These are phyloP conservation scores for Enteromius fasciolatus DNA, from an alignment of 2,797 vertebrate species.

Conservation along the genomic window DNA sequence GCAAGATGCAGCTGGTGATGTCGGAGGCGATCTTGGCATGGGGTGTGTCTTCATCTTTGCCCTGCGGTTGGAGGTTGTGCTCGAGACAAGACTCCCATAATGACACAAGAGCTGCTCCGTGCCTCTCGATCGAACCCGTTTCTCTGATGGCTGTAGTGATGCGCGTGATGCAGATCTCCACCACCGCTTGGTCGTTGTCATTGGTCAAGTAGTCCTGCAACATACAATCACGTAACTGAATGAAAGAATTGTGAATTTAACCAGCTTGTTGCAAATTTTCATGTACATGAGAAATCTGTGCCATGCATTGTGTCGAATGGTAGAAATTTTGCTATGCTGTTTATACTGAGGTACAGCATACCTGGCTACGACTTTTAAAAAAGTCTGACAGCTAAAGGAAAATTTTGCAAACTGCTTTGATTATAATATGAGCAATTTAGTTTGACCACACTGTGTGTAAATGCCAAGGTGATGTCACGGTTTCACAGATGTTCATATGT, in stretches of 20 bases:
- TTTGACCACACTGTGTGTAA: neutral
- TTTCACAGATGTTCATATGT: too few relatives aligned
- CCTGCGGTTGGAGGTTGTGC: constrained; percentile 84
- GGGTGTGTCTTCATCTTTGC: constrained; percentile 88
- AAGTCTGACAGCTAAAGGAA: neutral
- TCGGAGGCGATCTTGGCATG: constrained; percentile 96
- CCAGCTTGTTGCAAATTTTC: neutral
- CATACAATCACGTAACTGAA: constrained; percentile 29
- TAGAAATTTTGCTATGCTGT: neutral
- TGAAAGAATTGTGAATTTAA: neutral
- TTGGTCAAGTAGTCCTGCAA: constrained; percentile 92
- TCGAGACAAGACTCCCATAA: constrained; percentile 96
- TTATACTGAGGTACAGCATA: neutral
- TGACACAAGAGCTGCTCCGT: constrained; percentile 85
- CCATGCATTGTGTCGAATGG: neutral
- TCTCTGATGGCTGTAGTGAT: constrained; percentile 93
- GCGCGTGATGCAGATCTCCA: constrained; percentile 95
- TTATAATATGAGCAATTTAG: neutral
- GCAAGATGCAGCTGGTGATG: constrained; percentile 96
- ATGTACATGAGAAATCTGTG: neutral
- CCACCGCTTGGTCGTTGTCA: constrained; percentile 95
- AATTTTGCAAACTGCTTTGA: neutral
- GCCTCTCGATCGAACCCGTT: constrained; percentile 87
- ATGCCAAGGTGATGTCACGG: neutral
- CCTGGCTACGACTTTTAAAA: neutral